These are phyloP conservation scores for human (Homo sapiens) DNA, from an alignment of 2,113 vertebrate species.

Conservation along the genomic window GRCh38 chr15:69061001-69061500, in stretches of 20 bases:
- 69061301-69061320: background rate
- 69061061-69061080: background rate
- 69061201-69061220: background rate
- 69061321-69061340: background rate
- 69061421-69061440: too few relatives aligned
- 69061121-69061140: background rate
- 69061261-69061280: background rate
- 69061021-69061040: background rate
- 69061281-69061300: background rate
- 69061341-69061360: background rate
- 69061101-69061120: background rate
- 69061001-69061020: accelerated
- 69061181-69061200: background rate
- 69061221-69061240: background rate
- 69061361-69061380: background rate
- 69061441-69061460: background rate
- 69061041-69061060: too few relatives aligned
- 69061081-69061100: background rate
- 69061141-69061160: background rate
- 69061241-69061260: background rate
- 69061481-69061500: background rate
- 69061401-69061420: too few relatives aligned
- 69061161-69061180: background rate
- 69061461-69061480: accelerated
- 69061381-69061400: background rate